Conservation (phyloP, 2,888 invertebrate genomes). For the Clusia tigrina region DNA sequence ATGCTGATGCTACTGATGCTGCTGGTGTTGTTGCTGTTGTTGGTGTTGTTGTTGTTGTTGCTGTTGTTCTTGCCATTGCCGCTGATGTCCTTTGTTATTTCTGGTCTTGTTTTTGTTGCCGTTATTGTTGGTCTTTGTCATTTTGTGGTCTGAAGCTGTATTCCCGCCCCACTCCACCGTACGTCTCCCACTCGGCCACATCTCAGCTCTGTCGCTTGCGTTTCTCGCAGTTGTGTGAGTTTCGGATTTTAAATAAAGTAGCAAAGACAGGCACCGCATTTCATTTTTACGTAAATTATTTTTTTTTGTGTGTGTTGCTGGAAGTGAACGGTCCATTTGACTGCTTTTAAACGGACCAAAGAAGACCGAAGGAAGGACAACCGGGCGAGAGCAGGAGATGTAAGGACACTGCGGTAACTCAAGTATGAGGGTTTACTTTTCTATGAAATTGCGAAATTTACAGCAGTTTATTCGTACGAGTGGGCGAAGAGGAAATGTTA, state of each 20-base stretch:
- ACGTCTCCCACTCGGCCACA: no score
- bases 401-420: background rate
- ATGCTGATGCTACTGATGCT: no score
- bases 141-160: background rate
- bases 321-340: no score
- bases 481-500: no score
- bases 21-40: no score
- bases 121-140: slow-evolving; percentile 20
- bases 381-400: background rate
- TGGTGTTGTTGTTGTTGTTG: slow-evolving; percentile 37
- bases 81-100: slow-evolving; percentile 23
- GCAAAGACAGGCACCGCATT: slow-evolving; percentile 1
- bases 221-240: background rate
- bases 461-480: no score
- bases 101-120: slow-evolving; percentile 12
- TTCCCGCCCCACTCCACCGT: no score
- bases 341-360: no score
- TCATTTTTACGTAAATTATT: background rate
- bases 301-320: no score
- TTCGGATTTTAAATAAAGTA: background rate
- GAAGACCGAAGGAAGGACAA: background rate
- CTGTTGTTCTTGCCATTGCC: slow-evolving; percentile 46
- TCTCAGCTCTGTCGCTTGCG: background rate
- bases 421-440: background rate
- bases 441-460: no score